phyloP scores from a whole-genome alignment of 2,797 vertebrate genomes.

The Prunella strophiata region DNA sequence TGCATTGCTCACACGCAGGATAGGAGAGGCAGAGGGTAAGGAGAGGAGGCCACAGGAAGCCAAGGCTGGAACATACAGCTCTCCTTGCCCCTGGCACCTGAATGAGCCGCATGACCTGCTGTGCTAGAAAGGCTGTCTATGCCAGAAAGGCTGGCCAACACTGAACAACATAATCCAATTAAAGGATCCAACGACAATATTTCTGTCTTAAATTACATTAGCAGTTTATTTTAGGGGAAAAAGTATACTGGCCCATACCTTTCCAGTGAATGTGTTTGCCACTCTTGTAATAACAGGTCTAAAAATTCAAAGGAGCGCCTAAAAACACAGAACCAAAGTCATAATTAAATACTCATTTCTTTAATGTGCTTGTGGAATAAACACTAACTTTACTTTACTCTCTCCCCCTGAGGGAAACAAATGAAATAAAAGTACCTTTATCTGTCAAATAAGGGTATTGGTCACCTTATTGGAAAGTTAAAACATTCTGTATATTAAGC shows the following conservation, averaged over 20 bases:
- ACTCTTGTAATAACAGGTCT: constrained; percentile 94
- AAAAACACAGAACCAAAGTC: constrained; percentile 20
- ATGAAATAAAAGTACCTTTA: neutral
- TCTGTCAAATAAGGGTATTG: neutral
- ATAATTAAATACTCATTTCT: constrained; percentile 3
- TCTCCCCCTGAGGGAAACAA: neutral
- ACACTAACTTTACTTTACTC: neutral
- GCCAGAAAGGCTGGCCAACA: neutral
- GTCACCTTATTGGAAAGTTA: neutral
- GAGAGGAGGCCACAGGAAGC: neutral
- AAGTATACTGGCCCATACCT: constrained; percentile 77
- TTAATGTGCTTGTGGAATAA: neutral
- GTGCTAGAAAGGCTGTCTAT: neutral
- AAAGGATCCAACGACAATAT: neutral
- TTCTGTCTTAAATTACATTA: neutral
- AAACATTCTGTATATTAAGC: neutral
- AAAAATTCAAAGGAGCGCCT: constrained; percentile 97
- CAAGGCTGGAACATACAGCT: neutral
- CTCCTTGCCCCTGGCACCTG: neutral
- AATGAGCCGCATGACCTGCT: neutral
- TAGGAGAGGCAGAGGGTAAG: neutral
- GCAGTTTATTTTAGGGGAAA: neutral
- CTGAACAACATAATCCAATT: neutral
- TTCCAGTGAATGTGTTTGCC: constrained; percentile 97
- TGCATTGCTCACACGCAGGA: neutral